Conservation (phyloP, 1,140 invertebrate species). For the Chironomus tepperi region DNA sequence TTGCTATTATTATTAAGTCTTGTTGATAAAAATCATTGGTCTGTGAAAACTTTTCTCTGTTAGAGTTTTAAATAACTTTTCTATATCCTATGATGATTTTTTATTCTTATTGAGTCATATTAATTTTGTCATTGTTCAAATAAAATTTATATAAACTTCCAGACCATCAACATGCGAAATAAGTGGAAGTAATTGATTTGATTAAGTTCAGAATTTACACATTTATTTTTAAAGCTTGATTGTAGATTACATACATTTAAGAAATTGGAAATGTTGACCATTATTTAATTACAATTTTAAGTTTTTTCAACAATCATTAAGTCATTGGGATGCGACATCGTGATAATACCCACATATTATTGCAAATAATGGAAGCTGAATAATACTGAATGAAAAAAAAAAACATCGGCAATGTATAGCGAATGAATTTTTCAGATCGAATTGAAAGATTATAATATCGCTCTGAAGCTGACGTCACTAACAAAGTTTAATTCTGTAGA, state of each 20-base stretch:
- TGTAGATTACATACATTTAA: no score
- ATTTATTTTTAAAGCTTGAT: no score
- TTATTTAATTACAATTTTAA: no score
- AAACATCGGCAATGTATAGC: not conserved
- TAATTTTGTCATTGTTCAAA: no score
- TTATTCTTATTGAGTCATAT: no score
- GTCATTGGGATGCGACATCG: not conserved
- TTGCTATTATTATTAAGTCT: not conserved
- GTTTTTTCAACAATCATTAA: not conserved
- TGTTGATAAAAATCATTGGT: not conserved
- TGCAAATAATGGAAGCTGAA: not conserved
- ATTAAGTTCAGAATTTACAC: no score
- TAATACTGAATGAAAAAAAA: not conserved
- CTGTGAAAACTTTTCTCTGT: conserved; percentile 6
- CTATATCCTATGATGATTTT: not conserved
- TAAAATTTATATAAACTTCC: no score
- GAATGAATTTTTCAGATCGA: not conserved
- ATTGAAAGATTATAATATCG: conserved; percentile 3
- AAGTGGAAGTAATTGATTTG: no score
- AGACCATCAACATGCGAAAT: no score
- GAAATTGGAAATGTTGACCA: no score
- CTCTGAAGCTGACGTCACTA: not conserved
- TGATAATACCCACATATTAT: not conserved
- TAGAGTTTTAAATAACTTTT: no score
- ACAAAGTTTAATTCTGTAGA: not conserved